Evolutionary conservation across 1,140 invertebrate species (phyloP).

Genomic region (Plutomurus gul): DNA sequence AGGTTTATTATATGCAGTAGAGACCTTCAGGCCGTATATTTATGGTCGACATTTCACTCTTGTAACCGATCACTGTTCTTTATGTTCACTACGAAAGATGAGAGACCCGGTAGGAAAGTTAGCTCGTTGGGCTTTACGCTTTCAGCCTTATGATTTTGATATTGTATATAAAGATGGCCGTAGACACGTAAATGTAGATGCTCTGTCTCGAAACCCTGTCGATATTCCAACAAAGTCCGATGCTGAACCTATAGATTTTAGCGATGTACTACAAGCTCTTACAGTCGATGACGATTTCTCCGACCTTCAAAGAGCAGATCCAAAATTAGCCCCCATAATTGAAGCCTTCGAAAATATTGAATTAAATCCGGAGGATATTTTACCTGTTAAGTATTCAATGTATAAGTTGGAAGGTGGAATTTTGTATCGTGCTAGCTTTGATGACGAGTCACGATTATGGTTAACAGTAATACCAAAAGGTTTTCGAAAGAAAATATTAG

Average conservation of each 20-base stretch:
- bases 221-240: neutral
- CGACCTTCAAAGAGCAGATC: neutral
- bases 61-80: slow-evolving; percentile 60
- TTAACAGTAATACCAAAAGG: neutral
- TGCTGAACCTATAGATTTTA: neutral
- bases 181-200: neutral
- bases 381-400: neutral
- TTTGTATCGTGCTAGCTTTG: neutral
- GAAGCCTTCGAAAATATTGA: neutral
- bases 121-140: slow-evolving; percentile 42
- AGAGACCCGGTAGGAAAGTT: slow-evolving; percentile 26
- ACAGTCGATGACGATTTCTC: neutral
- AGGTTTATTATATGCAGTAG: slow-evolving; percentile 57
- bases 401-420: neutral
- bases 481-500: neutral
- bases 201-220: neutral
- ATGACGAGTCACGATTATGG: neutral
- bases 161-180: slow-evolving; percentile 50
- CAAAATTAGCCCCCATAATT: neutral
- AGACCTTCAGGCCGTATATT: slow-evolving; percentile 58
- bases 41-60: slow-evolving; percentile 58
- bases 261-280: neutral
- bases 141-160: slow-evolving; percentile 40
- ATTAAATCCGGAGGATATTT: neutral
- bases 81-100: slow-evolving; percentile 57